Evolutionary conservation across 30 jellyfish, hydroid and myxozoan species (phyloP), one percentile per base, ranked within the genome.

Genomic region (Aurelia sp.): DNA sequence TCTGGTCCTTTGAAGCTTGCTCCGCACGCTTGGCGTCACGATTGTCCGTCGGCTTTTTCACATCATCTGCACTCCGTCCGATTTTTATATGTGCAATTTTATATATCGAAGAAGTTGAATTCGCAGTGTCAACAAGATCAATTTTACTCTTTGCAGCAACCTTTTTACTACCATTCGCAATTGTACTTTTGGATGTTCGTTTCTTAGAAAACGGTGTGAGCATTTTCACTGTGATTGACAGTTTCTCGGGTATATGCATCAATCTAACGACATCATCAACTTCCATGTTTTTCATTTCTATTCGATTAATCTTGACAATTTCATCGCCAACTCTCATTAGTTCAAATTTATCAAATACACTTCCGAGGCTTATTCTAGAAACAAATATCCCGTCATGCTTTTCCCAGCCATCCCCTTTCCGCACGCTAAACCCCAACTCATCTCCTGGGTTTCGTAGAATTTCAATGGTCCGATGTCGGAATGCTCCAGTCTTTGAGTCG

Each of bases 331-430:
- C 96, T 18, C 89, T 82, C 83, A 93, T 78, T 30, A 93, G 50
- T 48, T 93, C 98, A 59, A 79, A 93, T 50, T 71, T 78, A 62
- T 93, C 98, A 70, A 85, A 93, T 16, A 87, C 86, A 40, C 97
- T 87, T 12, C 98, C 98, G 17, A 93, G 90, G 41, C 82, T 74
- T 19, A 93, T 71, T 33, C 98, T 87, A 57, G 98, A 93, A 5
- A 93, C 84, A 40, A 51, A 93, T 15, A 93, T 87, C 35, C 98
- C 98, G 11, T 87, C 96, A 5, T 75, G 50, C 60, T 87, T 93
- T 76, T 88, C 98, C 98, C 98, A 93, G 67, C 98, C 98, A 77
- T 93, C 98, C 13, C 98, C 98, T 84, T 86, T 85, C 47, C 98
- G 86, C 22, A 93, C 91, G 66, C 97, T 93, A 72, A 93, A 81